These are phyloP conservation scores for Zygogramma bicolorata DNA, from an alignment of 2,888 invertebrate genomes.

Conservation along the genomic window DNA sequence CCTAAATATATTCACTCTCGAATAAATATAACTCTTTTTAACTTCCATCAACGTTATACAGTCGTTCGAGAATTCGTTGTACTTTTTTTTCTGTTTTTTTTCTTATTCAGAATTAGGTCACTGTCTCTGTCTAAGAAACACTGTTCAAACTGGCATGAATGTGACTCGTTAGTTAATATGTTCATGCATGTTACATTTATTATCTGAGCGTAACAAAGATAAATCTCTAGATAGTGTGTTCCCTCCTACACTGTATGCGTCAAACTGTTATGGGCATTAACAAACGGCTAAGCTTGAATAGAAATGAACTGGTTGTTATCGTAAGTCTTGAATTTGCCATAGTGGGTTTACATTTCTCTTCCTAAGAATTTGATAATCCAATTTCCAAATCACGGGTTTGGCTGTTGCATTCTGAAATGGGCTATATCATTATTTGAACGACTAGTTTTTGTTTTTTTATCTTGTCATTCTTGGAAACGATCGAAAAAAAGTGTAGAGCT, in stretches of 20 bases:
- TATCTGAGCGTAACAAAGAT: not conserved
- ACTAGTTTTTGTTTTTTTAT: too few species aligned
- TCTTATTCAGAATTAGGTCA: not conserved
- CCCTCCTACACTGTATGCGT: not conserved
- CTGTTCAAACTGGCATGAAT: not conserved
- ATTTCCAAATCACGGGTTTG: too few species aligned
- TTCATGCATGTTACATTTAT: not conserved
- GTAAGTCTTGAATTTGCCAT: not conserved
- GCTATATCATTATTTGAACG: too few species aligned
- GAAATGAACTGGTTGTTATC: not conserved
- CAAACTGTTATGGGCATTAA: not conserved
- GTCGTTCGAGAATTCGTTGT: too few species aligned
- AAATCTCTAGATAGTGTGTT: conserved; percentile 2
- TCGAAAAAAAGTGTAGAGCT: too few species aligned
- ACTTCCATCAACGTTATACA: too few species aligned
- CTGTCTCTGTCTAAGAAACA: not conserved
- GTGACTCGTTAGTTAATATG: not conserved
- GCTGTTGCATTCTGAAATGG: too few species aligned
- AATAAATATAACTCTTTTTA: too few species aligned
- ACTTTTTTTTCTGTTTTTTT: not conserved
- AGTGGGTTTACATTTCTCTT: too few species aligned
- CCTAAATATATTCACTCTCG: too few species aligned
- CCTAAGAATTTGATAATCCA: too few species aligned
- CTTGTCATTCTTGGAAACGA: too few species aligned
- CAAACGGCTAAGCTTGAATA: not conserved